These are phyloP conservation scores for Parambassis ranga DNA, from an alignment of 2,797 vertebrate species.

Conservation along the genomic window DNA sequence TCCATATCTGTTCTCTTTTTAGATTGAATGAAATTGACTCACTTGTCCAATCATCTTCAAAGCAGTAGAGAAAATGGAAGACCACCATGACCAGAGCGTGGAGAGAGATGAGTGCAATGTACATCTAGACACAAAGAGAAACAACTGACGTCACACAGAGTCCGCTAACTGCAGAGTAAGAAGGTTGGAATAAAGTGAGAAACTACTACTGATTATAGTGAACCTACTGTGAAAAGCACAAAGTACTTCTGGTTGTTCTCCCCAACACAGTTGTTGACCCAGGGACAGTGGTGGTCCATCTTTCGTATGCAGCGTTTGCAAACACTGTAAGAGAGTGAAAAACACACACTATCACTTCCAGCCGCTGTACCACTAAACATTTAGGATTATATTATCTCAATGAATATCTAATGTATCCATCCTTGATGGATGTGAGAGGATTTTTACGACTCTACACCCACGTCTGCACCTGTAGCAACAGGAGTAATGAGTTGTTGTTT, in stretches of 20 bases:
- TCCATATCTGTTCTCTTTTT: no score
- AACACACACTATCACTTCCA: no score
- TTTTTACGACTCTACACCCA: no score
- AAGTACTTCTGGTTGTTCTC: slow-evolving; percentile 99
- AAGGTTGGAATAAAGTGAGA: not conserved
- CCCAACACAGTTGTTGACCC: slow-evolving; percentile 99
- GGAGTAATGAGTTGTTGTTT: no score
- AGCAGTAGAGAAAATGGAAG: slow-evolving; percentile 98
- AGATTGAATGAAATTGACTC: no score
- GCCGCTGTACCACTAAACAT: no score
- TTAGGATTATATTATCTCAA: no score
- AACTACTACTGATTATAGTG: no score
- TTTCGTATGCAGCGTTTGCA: slow-evolving; percentile 98
- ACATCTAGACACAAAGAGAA: slow-evolving; percentile 84
- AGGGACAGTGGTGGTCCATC: slow-evolving; percentile 99
- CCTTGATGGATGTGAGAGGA: no score
- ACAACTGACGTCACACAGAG: not conserved
- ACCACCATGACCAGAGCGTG: slow-evolving; percentile 94
- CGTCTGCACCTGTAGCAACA: no score
- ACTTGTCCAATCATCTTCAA: slow-evolving; percentile 99
- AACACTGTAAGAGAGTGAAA: slow-evolving; percentile 78
- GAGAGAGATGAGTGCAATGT: slow-evolving; percentile 95
- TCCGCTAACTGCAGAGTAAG: no score
- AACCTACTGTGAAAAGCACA: slow-evolving; percentile 98
- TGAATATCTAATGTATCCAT: no score